A percentile compares a stretch with the other conserved stretches of the same genome.
Conservation (phyloP, 2,797 vertebrate genomes). For the Aselliscus stoliczkanus region DNA sequence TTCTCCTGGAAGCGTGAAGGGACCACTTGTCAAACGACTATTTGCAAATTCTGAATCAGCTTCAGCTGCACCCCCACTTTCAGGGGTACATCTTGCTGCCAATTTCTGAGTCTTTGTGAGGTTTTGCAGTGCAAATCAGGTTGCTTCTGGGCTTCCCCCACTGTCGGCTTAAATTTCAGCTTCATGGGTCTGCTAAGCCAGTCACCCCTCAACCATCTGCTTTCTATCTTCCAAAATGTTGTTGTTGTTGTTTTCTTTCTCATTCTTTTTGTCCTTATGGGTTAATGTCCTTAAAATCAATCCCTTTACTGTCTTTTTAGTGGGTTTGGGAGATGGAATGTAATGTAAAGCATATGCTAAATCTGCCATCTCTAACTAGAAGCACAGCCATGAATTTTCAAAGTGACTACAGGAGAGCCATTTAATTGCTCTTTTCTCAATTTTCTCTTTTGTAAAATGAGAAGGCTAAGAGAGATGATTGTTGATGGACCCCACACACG, state of each 20-base stretch:
- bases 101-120: not conserved
- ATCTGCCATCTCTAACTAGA: conserved; percentile 53
- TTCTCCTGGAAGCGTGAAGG: not conserved
- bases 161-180: conserved; percentile 44
- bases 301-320: conserved; percentile 63
- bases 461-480: not conserved
- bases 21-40: not conserved
- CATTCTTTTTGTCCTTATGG: conserved; percentile 49
- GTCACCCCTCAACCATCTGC: conserved; percentile 50
- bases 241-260: conserved; percentile 58
- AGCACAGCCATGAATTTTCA: conserved; percentile 51
- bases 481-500: not conserved
- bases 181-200: not conserved
- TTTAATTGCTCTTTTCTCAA: conserved; percentile 41
- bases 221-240: conserved; percentile 52
- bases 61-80: not conserved
- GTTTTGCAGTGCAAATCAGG: not conserved
- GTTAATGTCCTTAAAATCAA: conserved; percentile 58
- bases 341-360: conserved; percentile 66
- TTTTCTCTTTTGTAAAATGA: conserved; percentile 56
- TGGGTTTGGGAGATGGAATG: conserved; percentile 14
- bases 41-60: not conserved
- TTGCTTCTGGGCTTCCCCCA: not conserved
- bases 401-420: conserved; percentile 43
- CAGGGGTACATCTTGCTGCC: not conserved